Evolutionary conservation across 2,113 vertebrate genomes (phyloP), one percentile per base, ranked within the genome.

Genomic region (Columba janthina): DNA sequence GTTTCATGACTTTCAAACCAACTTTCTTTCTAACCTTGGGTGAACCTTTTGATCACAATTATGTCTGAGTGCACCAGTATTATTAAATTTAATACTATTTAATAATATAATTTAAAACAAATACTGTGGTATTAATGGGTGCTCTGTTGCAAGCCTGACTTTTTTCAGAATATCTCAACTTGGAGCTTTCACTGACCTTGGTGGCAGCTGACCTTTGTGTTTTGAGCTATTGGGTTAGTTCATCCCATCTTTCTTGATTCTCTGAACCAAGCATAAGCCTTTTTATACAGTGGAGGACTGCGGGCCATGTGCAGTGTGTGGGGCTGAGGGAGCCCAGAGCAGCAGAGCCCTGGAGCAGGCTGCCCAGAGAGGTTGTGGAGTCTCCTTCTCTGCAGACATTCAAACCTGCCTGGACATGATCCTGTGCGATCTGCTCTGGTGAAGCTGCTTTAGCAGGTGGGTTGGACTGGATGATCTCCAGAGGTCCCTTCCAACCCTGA

Each of bases 31-130:
- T 93, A 83, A 84, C 83, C 83, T 92, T 81, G 65, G 6, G 8
- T 48, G 44, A 95, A 80, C 48, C 13, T 71, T 92, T 94, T 89
- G 72, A 95, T 95, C 79, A 71, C 56, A 94, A 48, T 92, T 96
- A 94, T 28, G 22, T 86, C 42, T 50, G 15, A 15, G 46, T 1
- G 0, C 57, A 71, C 11, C 26, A 34, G 36, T 65, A 70, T 89
- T 88, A 85, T 91, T 91, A 82, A 88, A 91, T 50, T 21, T 89
- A 81, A 94, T 88, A 51, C 56, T 86, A 85, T 53, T 88, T 62
- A 92, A 81, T 77, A 76, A 75, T 0, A 44, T 38, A 75, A 69
- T 85, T 79, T 62, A 67, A 92, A 88, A 42, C 31, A 90, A 94
- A 88, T n/a, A 28, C 31, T 84, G 85, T 67, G 72, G 12, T 89